These are phyloP conservation scores for Cylloceria caligata DNA, from an alignment of 2,888 invertebrate species.

Conservation along the genomic window DNA sequence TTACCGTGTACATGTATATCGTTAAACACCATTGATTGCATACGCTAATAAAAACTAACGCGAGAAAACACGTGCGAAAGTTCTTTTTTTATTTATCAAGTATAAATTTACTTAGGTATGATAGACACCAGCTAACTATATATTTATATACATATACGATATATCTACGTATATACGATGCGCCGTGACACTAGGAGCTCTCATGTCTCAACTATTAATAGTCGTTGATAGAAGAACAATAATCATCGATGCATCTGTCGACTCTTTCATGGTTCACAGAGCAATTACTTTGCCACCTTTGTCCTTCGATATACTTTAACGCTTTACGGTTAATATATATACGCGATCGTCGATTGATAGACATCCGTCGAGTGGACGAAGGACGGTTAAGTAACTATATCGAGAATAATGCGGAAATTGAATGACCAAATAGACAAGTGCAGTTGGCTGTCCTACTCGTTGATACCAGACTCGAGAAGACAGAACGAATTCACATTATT, in stretches of 20 bases:
- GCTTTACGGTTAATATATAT: slow-evolving; percentile 11
- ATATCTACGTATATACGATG: slow-evolving; percentile 31
- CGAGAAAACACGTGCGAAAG: not conserved
- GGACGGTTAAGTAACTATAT: not conserved
- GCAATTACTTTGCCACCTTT: slow-evolving; percentile 63
- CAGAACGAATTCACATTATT: slow-evolving; percentile 30
- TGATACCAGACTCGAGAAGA: slow-evolving; percentile 32
- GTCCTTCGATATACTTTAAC: slow-evolving; percentile 60
- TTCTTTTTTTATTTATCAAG: slow-evolving; percentile 18
- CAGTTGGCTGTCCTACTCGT: not conserved
- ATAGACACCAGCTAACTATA: not conserved
- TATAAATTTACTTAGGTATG: slow-evolving; percentile 37
- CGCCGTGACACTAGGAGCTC: slow-evolving; percentile 44
- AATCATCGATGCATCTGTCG: slow-evolving; percentile 57
- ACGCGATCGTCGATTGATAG: not conserved
- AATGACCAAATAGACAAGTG: not conserved
- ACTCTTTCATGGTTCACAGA: slow-evolving; percentile 63
- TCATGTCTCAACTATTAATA: slow-evolving; percentile 64
- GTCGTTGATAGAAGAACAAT: slow-evolving; percentile 66
- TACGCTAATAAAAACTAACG: slow-evolving; percentile 12
- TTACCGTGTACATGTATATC: not conserved
- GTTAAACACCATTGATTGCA: not conserved
- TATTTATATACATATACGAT: slow-evolving; percentile 8
- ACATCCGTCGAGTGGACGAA: slow-evolving; percentile 9
- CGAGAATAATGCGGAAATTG: slow-evolving; percentile 36